Evolutionary conservation across 2,113 vertebrate genomes (phyloP), one percentile per base, ranked within the genome.

Genomic region (Morone saxatilis): DNA sequence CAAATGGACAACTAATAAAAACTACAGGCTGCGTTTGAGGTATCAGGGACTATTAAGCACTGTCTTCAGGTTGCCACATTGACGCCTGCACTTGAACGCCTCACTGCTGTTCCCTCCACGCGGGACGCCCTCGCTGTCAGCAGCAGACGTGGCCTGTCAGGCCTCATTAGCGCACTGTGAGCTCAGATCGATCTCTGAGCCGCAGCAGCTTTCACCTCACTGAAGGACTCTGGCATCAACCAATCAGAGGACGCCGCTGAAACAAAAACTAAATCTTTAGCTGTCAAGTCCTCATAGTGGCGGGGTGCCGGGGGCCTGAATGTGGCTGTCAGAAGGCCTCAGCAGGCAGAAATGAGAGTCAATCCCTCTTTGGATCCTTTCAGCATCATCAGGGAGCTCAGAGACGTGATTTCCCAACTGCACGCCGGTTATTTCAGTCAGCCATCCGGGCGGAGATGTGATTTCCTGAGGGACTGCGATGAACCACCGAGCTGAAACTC

Each of bases 381-480:
- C 4, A 41, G 41, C 41, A 1, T 47, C 73, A 40, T 7, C 47
- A 6, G 50, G 48, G 36, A 70, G 65, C 25, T n/a, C 74, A 13
- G 74, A 9, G 74, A 38, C 48, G 20, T 9, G 19, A 69, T 61
- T 43, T n/a, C 62, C 45, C 50, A 6, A 45, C 62, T 7, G n/a
- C 47, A 25, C 11, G 5, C 0, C 9, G 40, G 40, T 4, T 0
- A 48, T 77, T 65, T 71, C 59, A 65, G 59, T 71, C 67, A 48
- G 67, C n/a, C 71, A 45, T 45, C 38, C 31, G 25, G 38, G 43
- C 11, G 0, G 8, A 61, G 19, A 22, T 2, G 38, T 16, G 31
- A 77, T 71, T 76, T 77, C 81, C 41, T 11, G 50, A 50, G 67
- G 59, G 74, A 47, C 31, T 22, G 31, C 3, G 20, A 56, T 56